Base-by-base conservation (phyloP, 2,888 invertebrate species). In the Pegoplata infirma region DNA sequence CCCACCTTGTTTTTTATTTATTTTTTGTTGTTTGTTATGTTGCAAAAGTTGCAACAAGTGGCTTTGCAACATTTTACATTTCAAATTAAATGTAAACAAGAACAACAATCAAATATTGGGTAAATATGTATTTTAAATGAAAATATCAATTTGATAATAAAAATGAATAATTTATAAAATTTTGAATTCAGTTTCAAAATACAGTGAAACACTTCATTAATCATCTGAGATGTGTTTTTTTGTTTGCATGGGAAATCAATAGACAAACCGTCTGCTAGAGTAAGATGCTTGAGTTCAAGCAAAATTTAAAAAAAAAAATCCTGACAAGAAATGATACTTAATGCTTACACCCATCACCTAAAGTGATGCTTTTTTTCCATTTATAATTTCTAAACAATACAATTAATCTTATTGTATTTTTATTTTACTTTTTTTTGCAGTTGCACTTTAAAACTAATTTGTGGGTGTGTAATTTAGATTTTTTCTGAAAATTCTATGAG, bases 271-370 rank as follows among this genome's bases (percentile, higher is more conserved):
- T 68, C 77, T 68, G 46, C 25, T 36, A 12, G 7, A 36, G 68
- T 32, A 64, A 69, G 51, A 58, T 23, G 53, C 47, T 59, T 47
- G 55, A 64, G 67, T 55, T 68, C 17, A 25, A 47, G 10, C 4
- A 40, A 14, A 6, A 16, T 8, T 12, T 19, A 19, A 47, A 47
- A 47, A 47, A 12, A 32, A 53, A 25, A 16, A 7, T n/a, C n/a
- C 74, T 69, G 68, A 61, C 78, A 74, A 79, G 74, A 78, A 78
- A 59, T 69, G 53, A 61, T 66, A 78, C 53, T 69, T 69, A 46
- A 23, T 66, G 74, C 59, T 79, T 74, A 71, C 74, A 74, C 74
- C 78, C 78, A 78, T 74, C 68, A 59, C 19, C 67, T 51, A 47
- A 55, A 66, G 46, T 71, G 69, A 79, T 71, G 69, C 36, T 68